phyloP scores from a whole-genome alignment of 2,113 vertebrate species.

The Microtus oregoni region DNA sequence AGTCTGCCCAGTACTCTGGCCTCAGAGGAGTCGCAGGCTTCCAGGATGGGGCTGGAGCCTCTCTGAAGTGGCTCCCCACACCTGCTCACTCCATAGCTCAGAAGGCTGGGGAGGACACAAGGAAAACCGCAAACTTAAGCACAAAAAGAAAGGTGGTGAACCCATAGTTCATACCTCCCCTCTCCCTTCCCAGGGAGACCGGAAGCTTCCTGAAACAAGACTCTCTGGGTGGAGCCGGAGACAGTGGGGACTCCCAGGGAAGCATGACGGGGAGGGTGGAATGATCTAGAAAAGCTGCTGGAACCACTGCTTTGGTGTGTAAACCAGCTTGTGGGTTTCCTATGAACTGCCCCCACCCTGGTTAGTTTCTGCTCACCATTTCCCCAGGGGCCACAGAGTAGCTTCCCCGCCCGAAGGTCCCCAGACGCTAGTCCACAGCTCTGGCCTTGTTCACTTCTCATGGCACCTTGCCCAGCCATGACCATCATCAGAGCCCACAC shows the following conservation, averaged over 20 bases:
- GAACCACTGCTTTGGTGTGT: neutral
- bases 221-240: neutral
- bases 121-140: neutral
- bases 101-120: conserved; percentile 8
- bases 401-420: neutral
- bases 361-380: neutral
- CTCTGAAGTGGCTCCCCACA: conserved; percentile 18
- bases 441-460: neutral
- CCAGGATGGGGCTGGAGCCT: neutral
- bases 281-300: neutral
- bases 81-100: conserved; percentile 47
- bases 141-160: neutral
- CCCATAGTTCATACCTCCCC: neutral
- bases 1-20: conserved; percentile 51
- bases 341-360: neutral
- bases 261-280: neutral
- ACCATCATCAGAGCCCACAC: neutral
- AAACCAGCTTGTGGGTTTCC: neutral
- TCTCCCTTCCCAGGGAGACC: neutral
- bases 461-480: neutral
- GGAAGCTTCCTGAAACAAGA: no score
- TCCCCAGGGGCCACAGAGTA: neutral
- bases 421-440: neutral
- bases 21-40: conserved; percentile 17
- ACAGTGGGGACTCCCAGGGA: neutral